Evolutionary conservation across 2,113 vertebrate genomes (phyloP).

Genomic region (Callithrix jacchus): DNA sequence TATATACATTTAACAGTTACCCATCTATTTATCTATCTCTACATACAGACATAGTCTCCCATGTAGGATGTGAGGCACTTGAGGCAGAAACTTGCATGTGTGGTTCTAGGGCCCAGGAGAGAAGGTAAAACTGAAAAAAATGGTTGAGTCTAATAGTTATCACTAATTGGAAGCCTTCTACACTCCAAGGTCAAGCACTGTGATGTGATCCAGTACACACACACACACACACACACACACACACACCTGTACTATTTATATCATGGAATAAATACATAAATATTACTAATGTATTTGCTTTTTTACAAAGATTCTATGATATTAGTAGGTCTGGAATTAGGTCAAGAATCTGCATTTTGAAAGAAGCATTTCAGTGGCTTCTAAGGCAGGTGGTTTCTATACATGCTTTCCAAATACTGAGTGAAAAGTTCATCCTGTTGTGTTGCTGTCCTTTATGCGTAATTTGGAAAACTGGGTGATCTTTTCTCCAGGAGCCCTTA

Average conservation of each 20-base stretch:
- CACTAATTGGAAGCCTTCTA: background rate
- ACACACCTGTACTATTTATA: background rate
- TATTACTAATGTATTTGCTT: background rate
- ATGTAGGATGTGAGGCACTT: background rate
- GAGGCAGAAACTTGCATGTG: background rate
- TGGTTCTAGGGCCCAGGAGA: background rate
- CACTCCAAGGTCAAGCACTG: background rate
- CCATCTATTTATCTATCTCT: background rate
- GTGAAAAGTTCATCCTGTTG: too few relatives aligned
- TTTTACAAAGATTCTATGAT: background rate
- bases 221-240: too few relatives aligned
- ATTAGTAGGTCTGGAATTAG: background rate
- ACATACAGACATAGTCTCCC: background rate
- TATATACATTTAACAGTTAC: background rate
- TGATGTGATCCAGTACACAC: background rate
- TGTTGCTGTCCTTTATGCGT: background rate
- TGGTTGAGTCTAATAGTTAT: background rate
- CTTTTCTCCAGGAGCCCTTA: background rate
- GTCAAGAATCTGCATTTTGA: background rate
- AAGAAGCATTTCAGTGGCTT: background rate
- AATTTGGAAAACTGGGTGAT: background rate
- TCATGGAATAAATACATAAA: background rate
- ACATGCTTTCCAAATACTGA: background rate
- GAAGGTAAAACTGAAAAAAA: background rate
- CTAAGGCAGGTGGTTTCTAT: background rate